phyloP scores from a whole-genome alignment of 2,888 invertebrate genomes.

The Phragmatobia fuliginosa region DNA sequence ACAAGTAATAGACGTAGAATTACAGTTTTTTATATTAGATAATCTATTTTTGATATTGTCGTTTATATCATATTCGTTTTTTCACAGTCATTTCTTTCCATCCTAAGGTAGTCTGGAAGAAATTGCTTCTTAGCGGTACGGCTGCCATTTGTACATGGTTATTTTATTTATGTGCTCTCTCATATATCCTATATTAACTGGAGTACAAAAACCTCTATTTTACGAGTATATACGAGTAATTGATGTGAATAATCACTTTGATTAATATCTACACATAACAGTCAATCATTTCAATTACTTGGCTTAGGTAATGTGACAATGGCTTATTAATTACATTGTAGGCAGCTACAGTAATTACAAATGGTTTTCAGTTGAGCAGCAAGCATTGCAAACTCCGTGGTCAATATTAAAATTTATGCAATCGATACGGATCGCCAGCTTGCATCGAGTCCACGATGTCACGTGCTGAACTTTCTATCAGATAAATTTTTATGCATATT shows the following conservation, averaged over 20 bases:
- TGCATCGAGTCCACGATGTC: conserved; percentile 62
- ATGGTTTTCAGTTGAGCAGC: conserved; percentile 47
- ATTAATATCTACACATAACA: conserved; percentile 28
- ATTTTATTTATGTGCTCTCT: too few relatives aligned
- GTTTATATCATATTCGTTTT: too few relatives aligned
- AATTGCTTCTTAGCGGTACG: too few relatives aligned
- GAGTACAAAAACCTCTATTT: too few relatives aligned
- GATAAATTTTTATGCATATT: conserved; percentile 59
- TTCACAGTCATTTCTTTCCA: too few relatives aligned
- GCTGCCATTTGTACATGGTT: too few relatives aligned
- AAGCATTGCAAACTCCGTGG: conserved; percentile 34
- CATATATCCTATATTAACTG: too few relatives aligned
- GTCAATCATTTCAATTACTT: conserved; percentile 56
- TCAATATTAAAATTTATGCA: conserved; percentile 76
- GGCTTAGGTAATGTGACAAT: conserved; percentile 62
- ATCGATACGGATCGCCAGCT: conserved; percentile 69
- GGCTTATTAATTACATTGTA: conserved; percentile 64
- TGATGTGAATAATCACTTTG: background rate
- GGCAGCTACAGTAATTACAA: conserved; percentile 59
- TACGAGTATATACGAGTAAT: too few relatives aligned
- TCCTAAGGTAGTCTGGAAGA: too few relatives aligned
- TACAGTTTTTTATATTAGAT: too few relatives aligned
- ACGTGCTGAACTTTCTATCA: conserved; percentile 61
- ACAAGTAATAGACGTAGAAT: background rate
- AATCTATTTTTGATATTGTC: too few relatives aligned